phyloP scores from a whole-genome alignment of 53 echinoderm and acorn worm genomes.

The Henricia sp. region DNA sequence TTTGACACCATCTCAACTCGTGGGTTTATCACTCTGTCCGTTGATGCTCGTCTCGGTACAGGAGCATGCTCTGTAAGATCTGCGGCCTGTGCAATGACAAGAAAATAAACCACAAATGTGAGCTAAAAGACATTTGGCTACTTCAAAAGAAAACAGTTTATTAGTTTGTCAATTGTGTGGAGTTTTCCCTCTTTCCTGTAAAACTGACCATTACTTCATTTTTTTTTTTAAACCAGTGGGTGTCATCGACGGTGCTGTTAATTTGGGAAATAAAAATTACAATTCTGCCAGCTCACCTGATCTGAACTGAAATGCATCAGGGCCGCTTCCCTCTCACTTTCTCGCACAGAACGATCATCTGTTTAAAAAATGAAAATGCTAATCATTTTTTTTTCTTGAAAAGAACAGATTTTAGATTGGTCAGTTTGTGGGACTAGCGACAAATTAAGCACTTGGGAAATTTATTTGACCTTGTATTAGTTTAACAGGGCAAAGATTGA shows the following conservation, averaged over 20 bases:
- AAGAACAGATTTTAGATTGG: no score
- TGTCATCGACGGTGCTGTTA: no score
- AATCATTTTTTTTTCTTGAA: no score
- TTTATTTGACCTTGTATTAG: no score
- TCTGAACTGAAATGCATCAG: slow-evolving; percentile 89
- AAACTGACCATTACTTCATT: no score
- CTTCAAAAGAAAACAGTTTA: neutral
- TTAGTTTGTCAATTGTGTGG: no score
- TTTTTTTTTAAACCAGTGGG: no score
- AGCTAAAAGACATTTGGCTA: neutral
- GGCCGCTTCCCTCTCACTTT: slow-evolving; percentile 92
- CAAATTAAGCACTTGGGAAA: no score
- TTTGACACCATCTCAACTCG: slow-evolving; percentile 77
- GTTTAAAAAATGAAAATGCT: neutral
- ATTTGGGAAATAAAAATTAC: no score
- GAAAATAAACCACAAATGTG: neutral
- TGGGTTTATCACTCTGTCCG: slow-evolving; percentile 54
- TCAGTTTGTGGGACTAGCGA: no score
- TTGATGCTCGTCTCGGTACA: slow-evolving; percentile 4
- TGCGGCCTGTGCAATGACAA: slow-evolving; percentile 46
- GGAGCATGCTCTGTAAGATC: slow-evolving; percentile 69
- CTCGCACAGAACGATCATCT: slow-evolving; percentile 96
- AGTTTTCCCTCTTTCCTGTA: no score
- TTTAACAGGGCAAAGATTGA: no score
- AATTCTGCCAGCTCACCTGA: slow-evolving; percentile 67